These are phyloP conservation scores for Sprattus sprattus DNA, from an alignment of 2,113 vertebrate species.

Conservation along the genomic window DNA sequence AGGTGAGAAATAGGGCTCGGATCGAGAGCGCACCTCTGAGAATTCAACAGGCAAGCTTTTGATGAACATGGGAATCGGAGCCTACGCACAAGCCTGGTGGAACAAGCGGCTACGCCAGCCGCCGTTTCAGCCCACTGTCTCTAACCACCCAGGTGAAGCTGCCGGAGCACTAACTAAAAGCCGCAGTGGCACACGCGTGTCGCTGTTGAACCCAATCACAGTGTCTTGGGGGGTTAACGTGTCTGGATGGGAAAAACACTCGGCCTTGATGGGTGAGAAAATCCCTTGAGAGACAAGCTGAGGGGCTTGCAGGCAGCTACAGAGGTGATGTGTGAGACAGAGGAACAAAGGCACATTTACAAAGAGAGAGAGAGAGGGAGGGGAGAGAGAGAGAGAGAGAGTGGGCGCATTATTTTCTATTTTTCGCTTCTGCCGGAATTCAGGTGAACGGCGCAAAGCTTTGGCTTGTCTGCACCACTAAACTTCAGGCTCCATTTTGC, in stretches of 20 bases:
- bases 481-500: conserved; percentile 63
- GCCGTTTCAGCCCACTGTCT: neutral
- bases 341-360: conserved; percentile 66
- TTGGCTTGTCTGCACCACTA: conserved; percentile 67
- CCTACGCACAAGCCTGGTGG: neutral
- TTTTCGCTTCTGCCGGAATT: conserved; percentile 71
- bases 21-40: neutral
- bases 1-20: neutral
- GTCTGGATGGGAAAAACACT: conserved; percentile 24
- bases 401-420: conserved; percentile 67
- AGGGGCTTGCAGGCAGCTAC: conserved; percentile 37
- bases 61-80: neutral
- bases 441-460: conserved; percentile 69
- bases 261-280: conserved; percentile 40
- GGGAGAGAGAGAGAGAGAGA: conserved; percentile 60
- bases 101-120: neutral
- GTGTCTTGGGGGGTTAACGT: conserved; percentile 33
- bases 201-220: neutral
- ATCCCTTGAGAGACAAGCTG: conserved; percentile 43
- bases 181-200: no score
- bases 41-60: neutral
- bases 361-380: conserved; percentile 60
- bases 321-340: conserved; percentile 49
- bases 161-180: neutral
- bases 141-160: neutral